Evolutionary conservation across 2,113 vertebrate species (phyloP).

Genomic region (Bos javanicus): DNA sequence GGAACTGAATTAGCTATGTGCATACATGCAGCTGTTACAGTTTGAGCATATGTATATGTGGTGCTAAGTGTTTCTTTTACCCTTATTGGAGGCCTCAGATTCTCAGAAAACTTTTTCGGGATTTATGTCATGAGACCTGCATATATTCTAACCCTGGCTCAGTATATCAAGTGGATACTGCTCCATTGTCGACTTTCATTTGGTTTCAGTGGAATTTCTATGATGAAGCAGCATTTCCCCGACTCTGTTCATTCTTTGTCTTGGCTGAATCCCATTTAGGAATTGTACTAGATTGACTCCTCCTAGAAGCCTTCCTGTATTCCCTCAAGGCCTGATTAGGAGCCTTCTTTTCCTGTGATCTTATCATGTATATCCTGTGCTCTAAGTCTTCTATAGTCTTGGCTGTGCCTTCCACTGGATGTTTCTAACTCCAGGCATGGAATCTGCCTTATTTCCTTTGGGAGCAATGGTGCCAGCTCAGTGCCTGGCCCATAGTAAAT

Average conservation of each 20-base stretch:
- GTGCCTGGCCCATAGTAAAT: background rate
- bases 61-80: background rate
- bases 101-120: background rate
- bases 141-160: background rate
- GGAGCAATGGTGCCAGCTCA: background rate
- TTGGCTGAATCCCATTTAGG: background rate
- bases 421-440: background rate
- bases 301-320: background rate
- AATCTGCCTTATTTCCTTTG: background rate
- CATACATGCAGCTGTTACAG: accelerated
- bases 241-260: background rate
- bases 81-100: background rate
- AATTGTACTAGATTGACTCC: background rate
- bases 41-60: background rate
- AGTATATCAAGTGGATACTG: background rate
- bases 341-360: background rate
- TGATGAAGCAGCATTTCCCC: background rate
- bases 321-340: background rate
- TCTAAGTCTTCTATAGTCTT: background rate
- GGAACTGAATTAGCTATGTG: background rate
- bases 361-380: background rate
- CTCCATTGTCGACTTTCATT: background rate
- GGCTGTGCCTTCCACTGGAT: background rate
- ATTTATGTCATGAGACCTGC: background rate
- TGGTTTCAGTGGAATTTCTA: background rate